These are phyloP conservation scores for Spodoptera picta DNA, from an alignment of 2,888 invertebrate species.

Conservation along the genomic window DNA sequence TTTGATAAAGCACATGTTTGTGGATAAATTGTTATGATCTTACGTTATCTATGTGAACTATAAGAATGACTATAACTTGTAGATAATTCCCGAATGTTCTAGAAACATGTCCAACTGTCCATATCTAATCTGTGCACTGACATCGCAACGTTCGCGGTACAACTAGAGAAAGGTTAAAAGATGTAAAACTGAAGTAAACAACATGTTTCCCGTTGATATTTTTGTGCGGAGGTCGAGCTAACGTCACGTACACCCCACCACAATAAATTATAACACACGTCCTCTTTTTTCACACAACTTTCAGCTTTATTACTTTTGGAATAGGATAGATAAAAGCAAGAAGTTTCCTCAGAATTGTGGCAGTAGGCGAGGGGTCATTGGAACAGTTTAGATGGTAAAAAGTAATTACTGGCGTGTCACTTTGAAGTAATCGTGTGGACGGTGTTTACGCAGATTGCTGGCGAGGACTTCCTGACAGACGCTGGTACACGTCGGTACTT, in stretches of 20 bases:
- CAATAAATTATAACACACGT: constrained; percentile 39
- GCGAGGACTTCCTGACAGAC: constrained; percentile 27
- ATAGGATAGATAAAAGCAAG: constrained; percentile 15
- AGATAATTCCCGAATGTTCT: constrained; percentile 10
- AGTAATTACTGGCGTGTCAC: constrained; percentile 43
- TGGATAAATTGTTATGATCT: constrained; percentile 2
- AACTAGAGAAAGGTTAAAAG: constrained; percentile 41
- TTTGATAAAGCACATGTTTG: constrained; percentile 13
- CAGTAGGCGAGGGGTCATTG: constrained; percentile 23
- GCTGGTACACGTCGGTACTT: constrained; percentile 11
- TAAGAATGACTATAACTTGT: constrained; percentile 4
- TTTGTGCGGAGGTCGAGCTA: constrained; percentile 41
- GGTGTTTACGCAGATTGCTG: constrained; percentile 29
- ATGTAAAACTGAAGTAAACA: constrained; percentile 51
- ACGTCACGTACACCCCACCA: constrained; percentile 47
- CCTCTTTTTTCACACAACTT: constrained; percentile 4
- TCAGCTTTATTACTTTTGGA: not conserved
- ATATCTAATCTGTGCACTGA: not conserved
- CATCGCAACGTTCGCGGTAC: constrained; percentile 5
- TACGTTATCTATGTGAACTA: constrained; percentile 1
- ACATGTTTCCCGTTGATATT: constrained; percentile 52
- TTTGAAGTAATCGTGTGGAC: constrained; percentile 43
- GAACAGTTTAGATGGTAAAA: constrained; percentile 41
- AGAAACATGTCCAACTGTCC: constrained; percentile 1
- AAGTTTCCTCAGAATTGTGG: constrained; percentile 10